Evolutionary conservation across 2,888 invertebrate genomes (phyloP), one percentile per base, ranked within the genome.

Genomic region (Pantelozetes paolii): DNA sequence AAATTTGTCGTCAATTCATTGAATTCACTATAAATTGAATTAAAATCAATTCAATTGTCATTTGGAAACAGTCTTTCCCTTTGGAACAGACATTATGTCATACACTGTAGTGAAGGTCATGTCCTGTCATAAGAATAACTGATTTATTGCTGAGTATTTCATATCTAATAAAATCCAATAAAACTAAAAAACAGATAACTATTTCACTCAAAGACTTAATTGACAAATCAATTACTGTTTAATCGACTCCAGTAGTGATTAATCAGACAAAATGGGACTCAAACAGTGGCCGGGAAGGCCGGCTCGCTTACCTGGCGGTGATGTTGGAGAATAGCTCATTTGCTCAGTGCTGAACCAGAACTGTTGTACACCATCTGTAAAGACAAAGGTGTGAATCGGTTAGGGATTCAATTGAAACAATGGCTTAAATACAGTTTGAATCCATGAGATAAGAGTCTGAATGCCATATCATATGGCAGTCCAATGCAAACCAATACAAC

Each of bases 291-390:
- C n/a, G 48, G 9, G 26, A 9, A 54, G 26, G 42, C 18, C 1
- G 20, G 13, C 6, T 2, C 2, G n/a, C 36, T 20, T 67, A 67
- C 67, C 67, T 67, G 67, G 67, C 32, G 67, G 72, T 42, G 72
- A 50, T 73, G 75, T 50, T 72, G 75, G 75, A 20, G 75, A 75
- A 72, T 70, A 75, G 71, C 75, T 75, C 75, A 75, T 75, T 75
- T 75, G 75, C 42, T 75, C 75, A 36, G 42, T 59, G 45, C 73
- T 20, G 28, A 74, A 75, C 75, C 75, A 75, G 73, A 59, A 57
- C 23, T 32, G 72, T 26, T 69, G 71, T 42, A 75, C 75, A 75
- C 57, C 75, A 73, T 59, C 71, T 71, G n/a, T n/a, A 64, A 73
- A 36, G 45, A 73, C n/a, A 67, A n/a, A 30, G 30, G 32, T 54